Conservation (phyloP, 2,888 invertebrate species). For the Hydrotaea diabolus region DNA sequence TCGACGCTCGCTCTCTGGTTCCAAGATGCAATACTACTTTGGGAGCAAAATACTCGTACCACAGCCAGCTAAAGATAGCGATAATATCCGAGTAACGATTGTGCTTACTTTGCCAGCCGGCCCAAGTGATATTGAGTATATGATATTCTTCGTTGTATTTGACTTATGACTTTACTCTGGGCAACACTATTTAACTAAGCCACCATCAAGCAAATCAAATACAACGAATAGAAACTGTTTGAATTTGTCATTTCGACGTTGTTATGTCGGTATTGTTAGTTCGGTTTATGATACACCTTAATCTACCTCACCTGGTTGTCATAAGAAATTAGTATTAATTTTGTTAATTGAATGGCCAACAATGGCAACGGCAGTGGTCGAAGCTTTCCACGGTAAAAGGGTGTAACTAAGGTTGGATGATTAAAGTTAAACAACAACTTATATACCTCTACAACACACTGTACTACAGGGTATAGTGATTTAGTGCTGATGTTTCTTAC, state of each 20-base stretch:
- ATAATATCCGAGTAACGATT: constrained; percentile 47
- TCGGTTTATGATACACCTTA: constrained; percentile 1
- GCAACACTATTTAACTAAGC: neutral
- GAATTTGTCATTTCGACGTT: constrained; percentile 38
- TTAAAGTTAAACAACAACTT: no score
- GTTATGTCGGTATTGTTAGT: neutral
- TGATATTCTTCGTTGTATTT: no score
- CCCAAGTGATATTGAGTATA: neutral
- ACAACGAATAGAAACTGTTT: constrained; percentile 21
- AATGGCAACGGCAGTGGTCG: neutral
- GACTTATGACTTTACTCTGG: neutral
- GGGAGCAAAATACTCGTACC: neutral
- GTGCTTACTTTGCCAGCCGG: neutral
- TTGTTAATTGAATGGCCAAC: constrained; percentile 23
- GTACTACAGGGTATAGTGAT: no score
- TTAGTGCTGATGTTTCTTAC: no score
- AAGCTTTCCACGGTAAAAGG: neutral
- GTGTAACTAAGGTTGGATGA: neutral
- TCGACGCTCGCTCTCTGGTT: constrained; percentile 7
- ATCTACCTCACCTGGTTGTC: constrained; percentile 3
- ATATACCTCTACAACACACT: no score
- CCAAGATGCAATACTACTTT: neutral
- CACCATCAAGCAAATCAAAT: neutral
- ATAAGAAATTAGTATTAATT: constrained; percentile 55
- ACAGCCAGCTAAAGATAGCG: neutral